Evolutionary conservation across 1,140 invertebrate genomes (phyloP), one percentile per base, ranked within the genome.

Genomic region (Microplitis demolitor): DNA sequence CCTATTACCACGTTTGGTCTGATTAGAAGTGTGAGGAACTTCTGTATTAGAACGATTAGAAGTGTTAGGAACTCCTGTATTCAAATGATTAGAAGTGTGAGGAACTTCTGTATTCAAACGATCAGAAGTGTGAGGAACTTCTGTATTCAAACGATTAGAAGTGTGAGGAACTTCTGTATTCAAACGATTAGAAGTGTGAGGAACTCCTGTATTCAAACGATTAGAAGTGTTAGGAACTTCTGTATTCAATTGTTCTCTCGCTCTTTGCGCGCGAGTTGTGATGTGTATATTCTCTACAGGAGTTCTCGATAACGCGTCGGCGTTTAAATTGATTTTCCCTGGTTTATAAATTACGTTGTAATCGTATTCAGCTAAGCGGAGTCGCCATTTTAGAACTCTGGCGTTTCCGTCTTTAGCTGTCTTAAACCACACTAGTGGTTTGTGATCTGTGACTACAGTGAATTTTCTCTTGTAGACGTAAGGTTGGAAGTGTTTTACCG

Each of bases 401-500:
- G 53, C 53, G 4, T 54, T 54, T 54, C 53, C 53, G 3, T 54
- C 53, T 4, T 54, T 54, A 8, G 53, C 4, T 8, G 53, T 11
- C 4, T 54, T 54, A 54, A 54, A 54, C 4, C 53, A 54, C 4
- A 54, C 53, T 1, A 54, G 13, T 54, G 53, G 53, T 39, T 39
- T 39, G 39, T 39, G 39, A 39, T 39, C 39, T 2, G 39, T 39
- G 39, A 39, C 39, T 5, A 39, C 39, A 8, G 39, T 39, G 0
- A 39, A 39, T 39, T 39, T 39, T 0, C 39, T 39, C 39, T 5
- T 6, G 5, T 81, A 82, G 11, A 90, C 62, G 75, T 87, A 90
- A 31, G 78, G 77, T 72, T 78, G 67, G 68, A 88, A 88, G 62
- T 86, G 72, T 71, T 85, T 79, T 3, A 87, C 77, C 4, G 82